Conservation (phyloP, 2,113 vertebrate species). For the Melospiza georgiana region DNA sequence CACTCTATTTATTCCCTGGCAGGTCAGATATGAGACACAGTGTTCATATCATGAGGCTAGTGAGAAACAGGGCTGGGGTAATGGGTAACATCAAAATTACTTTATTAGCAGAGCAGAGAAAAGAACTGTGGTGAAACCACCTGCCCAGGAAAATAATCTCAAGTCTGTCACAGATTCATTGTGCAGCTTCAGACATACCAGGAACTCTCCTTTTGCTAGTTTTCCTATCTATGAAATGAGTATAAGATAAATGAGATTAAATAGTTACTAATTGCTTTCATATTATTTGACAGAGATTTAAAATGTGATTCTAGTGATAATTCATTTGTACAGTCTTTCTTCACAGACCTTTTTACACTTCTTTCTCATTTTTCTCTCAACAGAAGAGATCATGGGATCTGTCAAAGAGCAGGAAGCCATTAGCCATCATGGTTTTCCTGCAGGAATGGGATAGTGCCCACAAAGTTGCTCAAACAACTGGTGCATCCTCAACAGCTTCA, state of each 20-base stretch:
- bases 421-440: constrained; percentile 76
- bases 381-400: constrained; percentile 66
- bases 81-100: constrained; percentile 31
- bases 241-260: neutral
- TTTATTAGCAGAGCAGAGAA: constrained; percentile 24
- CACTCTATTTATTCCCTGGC: constrained; percentile 17
- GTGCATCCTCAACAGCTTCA: constrained; percentile 77
- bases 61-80: neutral
- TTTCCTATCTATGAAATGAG: neutral
- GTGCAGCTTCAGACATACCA: neutral
- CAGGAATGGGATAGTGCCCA: constrained; percentile 82
- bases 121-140: neutral
- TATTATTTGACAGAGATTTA: neutral
- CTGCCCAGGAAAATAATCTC: neutral
- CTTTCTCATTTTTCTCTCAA: constrained; percentile 4
- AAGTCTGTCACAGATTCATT: neutral
- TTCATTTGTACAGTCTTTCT: neutral
- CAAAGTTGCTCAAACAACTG: constrained; percentile 33
- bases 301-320: neutral
- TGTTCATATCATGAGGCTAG: constrained; percentile 16
- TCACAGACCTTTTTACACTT: neutral
- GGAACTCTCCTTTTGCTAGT: neutral
- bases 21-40: constrained; percentile 8
- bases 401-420: constrained; percentile 74
- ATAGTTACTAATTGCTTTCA: neutral